A percentile compares a stretch with the other conserved stretches of the same genome.
Conservation (phyloP, 2,888 invertebrate species). For the Phaedon cochleariae region DNA sequence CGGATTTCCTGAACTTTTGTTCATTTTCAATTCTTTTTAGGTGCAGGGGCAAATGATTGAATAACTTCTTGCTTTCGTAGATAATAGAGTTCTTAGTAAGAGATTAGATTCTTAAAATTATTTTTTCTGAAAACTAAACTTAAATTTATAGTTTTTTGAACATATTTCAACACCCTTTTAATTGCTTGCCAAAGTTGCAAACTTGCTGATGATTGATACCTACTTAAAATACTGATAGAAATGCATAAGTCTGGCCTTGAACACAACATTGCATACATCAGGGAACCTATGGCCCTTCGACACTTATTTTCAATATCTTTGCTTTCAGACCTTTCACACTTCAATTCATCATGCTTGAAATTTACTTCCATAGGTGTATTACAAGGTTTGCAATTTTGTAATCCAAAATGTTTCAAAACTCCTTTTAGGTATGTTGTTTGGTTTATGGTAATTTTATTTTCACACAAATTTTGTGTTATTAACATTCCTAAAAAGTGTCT, state of each 20-base stretch:
- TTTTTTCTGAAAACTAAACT: slow-evolving; percentile 23
- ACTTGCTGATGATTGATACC: slow-evolving; percentile 34
- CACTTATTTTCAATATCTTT: slow-evolving; percentile 23
- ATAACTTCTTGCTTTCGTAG: too few relatives aligned
- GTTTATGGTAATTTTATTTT: slow-evolving; percentile 8
- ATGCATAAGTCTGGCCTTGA: slow-evolving; percentile 29
- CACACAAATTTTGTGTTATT: slow-evolving; percentile 11
- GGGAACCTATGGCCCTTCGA: slow-evolving; percentile 24
- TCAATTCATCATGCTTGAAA: slow-evolving; percentile 6
- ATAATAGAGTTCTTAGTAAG: too few relatives aligned
- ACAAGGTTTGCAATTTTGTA: slow-evolving; percentile 2
- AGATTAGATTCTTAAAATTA: slow-evolving; percentile 2
- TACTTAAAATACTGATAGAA: slow-evolving; percentile 31
- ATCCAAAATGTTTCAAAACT: slow-evolving; percentile 6
- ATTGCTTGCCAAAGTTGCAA: background rate
- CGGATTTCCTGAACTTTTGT: too few relatives aligned
- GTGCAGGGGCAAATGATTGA: too few relatives aligned
- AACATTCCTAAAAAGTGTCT: slow-evolving; percentile 17
- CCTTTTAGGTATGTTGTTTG: slow-evolving; percentile 14
- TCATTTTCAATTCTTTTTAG: too few relatives aligned
- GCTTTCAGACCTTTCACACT: slow-evolving; percentile 16
- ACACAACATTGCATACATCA: slow-evolving; percentile 34
- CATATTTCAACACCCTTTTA: slow-evolving; percentile 20
- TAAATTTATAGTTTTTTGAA: slow-evolving; percentile 32
- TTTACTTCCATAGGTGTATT: slow-evolving; percentile 7